Evolutionary conservation across 2,888 invertebrate genomes (phyloP), one percentile per base, ranked within the genome.

Genomic region (Luffia ferchaultella): DNA sequence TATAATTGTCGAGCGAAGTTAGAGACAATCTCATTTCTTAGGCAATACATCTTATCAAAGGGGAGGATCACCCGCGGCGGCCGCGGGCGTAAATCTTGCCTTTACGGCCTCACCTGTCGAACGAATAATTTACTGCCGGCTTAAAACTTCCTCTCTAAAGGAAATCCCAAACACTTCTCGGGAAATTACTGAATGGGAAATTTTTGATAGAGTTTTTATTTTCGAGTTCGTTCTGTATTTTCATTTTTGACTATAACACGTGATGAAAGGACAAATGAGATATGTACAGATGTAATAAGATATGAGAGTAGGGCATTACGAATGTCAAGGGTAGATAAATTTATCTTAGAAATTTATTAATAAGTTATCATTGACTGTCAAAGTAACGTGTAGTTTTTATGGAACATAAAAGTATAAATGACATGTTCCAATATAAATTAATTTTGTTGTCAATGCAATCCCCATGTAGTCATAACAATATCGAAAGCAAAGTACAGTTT

Each of bases 41-140:
- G 66, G 76, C 73, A 75, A 77, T 79, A 80, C 78, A 76, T 77
- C 76, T 79, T 79, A 82, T 77, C 79, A 50, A 73, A 68, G 67
- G 72, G 73, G 70, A 67, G 64, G 67, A 64, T 69, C 70, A 63
- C 71, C 72, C 73, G 70, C 64, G 63, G 71, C 67, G 70, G 70
- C 77, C 70, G 65, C 67, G 63, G 68, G 73, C 78, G 78, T 83
- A 83, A 82, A 83, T 83, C 82, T 82, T 78, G 67, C 79, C 76
- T 80, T 79, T 78, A 82, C 82, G 73, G 75, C 78, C 77, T 77
- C 74, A 82, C 82, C 82, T 83, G 82, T 80, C 82, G 77, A 79
- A 73, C 67, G 77, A 78, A 80, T 82, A 83, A 83, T 83, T 82
- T 83, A 83, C 77, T 76, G 73, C 74, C 64, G 68, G 76, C 79